Evolutionary conservation across 2,113 vertebrate genomes (phyloP).

Genomic region (Planiliza haematocheilus): DNA sequence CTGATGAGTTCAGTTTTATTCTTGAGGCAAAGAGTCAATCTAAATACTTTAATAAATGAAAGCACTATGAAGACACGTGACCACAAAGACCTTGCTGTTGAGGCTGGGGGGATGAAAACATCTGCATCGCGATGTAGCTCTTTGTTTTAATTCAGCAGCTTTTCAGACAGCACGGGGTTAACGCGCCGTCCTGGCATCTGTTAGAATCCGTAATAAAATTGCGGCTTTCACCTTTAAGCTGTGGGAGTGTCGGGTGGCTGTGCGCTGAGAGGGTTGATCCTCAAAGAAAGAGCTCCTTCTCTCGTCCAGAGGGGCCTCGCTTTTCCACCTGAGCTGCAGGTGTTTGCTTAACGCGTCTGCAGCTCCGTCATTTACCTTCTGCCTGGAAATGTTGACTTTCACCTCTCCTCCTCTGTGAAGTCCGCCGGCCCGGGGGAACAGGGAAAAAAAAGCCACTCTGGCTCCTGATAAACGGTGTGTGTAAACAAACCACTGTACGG

Average conservation of each 20-base stretch:
- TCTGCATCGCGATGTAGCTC: too few relatives aligned
- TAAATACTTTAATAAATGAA: too few relatives aligned
- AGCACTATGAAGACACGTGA: too few relatives aligned
- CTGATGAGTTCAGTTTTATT: too few relatives aligned
- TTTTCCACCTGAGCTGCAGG: slow-evolving; percentile 77
- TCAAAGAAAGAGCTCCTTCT: slow-evolving; percentile 71
- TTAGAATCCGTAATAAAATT: slow-evolving; percentile 26
- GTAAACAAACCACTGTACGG: slow-evolving; percentile 13
- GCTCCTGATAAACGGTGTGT: slow-evolving; percentile 49
- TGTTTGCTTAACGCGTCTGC: slow-evolving; percentile 75
- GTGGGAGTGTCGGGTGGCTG: too few relatives aligned
- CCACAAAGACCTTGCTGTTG: too few relatives aligned
- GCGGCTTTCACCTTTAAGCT: slow-evolving; percentile 31
- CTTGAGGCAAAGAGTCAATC: too few relatives aligned
- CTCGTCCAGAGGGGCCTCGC: slow-evolving; percentile 37
- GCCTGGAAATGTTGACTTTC: slow-evolving; percentile 73
- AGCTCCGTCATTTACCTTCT: slow-evolving; percentile 63
- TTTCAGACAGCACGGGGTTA: too few relatives aligned
- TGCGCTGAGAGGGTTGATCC: slow-evolving; percentile 46
- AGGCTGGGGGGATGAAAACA: too few relatives aligned
- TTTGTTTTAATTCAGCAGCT: too few relatives aligned
- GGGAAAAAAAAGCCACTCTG: slow-evolving; percentile 34
- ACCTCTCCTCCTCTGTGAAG: slow-evolving; percentile 34
- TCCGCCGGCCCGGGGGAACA: slow-evolving; percentile 30
- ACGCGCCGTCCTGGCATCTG: neutral